A percentile compares a stretch with the other conserved stretches of the same genome.
phyloP scores from a whole-genome alignment of 2,888 invertebrate species.

The Phytoseiulus persimilis region DNA sequence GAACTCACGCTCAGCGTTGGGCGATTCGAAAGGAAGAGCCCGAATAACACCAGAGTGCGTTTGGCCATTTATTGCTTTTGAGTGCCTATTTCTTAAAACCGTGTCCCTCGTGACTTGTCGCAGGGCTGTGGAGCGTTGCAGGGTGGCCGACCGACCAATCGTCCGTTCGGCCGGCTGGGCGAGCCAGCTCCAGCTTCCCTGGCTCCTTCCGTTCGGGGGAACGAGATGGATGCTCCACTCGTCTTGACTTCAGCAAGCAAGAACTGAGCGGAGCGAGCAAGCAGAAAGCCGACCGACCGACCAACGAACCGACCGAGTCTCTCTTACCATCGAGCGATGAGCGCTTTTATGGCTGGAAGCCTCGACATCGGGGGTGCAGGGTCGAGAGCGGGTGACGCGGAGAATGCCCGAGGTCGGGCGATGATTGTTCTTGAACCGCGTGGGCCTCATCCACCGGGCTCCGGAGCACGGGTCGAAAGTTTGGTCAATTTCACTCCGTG shows the following conservation, averaged over 20 bases:
- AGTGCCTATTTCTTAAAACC: neutral
- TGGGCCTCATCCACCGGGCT: neutral
- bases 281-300: neutral
- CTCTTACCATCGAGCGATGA: constrained; percentile 36
- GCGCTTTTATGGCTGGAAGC: constrained; percentile 32
- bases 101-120: neutral
- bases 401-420: neutral
- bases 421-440: neutral
- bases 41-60: neutral
- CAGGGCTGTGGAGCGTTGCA: neutral
- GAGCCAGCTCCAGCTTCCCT: neutral
- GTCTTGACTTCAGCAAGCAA: neutral
- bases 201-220: neutral
- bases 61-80: neutral
- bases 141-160: neutral
- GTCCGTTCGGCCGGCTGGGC: neutral
- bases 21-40: too few species aligned
- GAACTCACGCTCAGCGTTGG: too few species aligned
- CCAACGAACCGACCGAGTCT: neutral
- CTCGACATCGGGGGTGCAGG: neutral
- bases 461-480: neutral
- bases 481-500: too few species aligned
- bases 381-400: neutral
- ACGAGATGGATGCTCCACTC: constrained; percentile 5
- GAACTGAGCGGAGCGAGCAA: neutral